Evolutionary conservation across 1,140 invertebrate genomes (phyloP), one percentile per base, ranked within the genome.

Genomic region (Caenorhabditis briggsae): DNA sequence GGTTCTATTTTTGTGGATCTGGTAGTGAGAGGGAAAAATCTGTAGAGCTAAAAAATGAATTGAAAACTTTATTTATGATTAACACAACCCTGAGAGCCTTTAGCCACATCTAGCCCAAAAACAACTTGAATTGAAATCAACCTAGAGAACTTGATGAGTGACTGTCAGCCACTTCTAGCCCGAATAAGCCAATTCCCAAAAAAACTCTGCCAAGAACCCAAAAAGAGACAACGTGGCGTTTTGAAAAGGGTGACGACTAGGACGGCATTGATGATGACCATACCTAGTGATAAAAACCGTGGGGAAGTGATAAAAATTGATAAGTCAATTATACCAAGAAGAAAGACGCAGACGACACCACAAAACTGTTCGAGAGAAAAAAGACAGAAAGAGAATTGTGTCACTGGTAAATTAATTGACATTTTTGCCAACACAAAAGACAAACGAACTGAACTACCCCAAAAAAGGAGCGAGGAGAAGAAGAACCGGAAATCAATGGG

Each of bases 151-250:
- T n/a, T n/a, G n/a, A n/a, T n/a, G n/a, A n/a, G n/a, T n/a, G n/a
- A n/a, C n/a, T n/a, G n/a, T n/a, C n/a, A 14, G 2, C 11, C 16
- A n/a, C 2, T n/a, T 18, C 12, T n/a, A n/a, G 16, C 56, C 14
- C 16, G 20, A 20, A 20, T n/a, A n/a, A n/a, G n/a, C n/a, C n/a
- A n/a, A n/a, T n/a, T n/a, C n/a, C n/a, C n/a, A 58, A 33, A 33
- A 33, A 33, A 33, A 33, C 33, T 33, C 33, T 33, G 33, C 1
- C 33, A 33, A 33, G 33, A 33, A 1, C 33, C 20, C 14, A n/a
- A n/a, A 58, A 18, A 58, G 20, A 61, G 59, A 61, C 59, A 61
- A 61, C 59, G 59, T 61, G 59, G 59, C 59, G 59, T 61, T 61
- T 33, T 33, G 33, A 33, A 1, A 33, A 33, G 33, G 3, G 33